A percentile compares a stretch with the other conserved stretches of the same genome.
These are phyloP conservation scores for Scolanthus callimorphus DNA, from an alignment of 92 coral and sea anemone genomes.

Conservation along the genomic window DNA sequence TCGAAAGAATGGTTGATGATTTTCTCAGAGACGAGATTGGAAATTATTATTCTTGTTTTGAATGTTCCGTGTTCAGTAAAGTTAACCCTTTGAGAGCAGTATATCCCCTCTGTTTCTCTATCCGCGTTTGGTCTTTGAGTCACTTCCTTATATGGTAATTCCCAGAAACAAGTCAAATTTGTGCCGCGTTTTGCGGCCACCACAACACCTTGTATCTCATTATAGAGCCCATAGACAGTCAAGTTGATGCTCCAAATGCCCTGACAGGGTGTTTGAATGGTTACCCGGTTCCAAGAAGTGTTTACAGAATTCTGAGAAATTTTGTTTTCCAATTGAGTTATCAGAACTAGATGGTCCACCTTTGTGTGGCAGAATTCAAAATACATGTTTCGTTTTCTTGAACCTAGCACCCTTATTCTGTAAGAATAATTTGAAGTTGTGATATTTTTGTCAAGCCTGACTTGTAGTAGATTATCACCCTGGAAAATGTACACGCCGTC, in stretches of 20 bases:
- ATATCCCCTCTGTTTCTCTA: conserved; percentile 42
- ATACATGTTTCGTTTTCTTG: background rate
- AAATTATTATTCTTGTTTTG: conserved; percentile 12
- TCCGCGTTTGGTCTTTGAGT: conserved; percentile 16
- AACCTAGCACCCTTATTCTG: conserved; percentile 8
- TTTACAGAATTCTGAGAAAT: background rate
- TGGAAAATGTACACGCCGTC: background rate
- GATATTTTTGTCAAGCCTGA: conserved; percentile 3
- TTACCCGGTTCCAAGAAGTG: background rate
- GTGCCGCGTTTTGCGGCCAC: conserved; percentile 39
- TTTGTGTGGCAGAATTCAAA: background rate
- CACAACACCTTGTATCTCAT: conserved; percentile 2
- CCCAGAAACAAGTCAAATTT: conserved; percentile 59
- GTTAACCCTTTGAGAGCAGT: conserved; percentile 8
- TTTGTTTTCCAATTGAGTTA: background rate
- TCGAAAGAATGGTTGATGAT: background rate
- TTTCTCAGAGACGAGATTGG: conserved; percentile 39
- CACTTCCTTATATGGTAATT: conserved; percentile 17
- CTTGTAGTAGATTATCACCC: background rate
- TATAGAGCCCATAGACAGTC: background rate
- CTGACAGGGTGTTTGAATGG: conserved; percentile 10
- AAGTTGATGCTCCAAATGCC: background rate
- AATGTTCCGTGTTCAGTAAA: conserved; percentile 14
- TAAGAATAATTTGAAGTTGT: conserved; percentile 6
- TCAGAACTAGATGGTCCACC: background rate